These are phyloP conservation scores for Cephonodes hylas DNA, from an alignment of 2,888 invertebrate species.

Conservation along the genomic window DNA sequence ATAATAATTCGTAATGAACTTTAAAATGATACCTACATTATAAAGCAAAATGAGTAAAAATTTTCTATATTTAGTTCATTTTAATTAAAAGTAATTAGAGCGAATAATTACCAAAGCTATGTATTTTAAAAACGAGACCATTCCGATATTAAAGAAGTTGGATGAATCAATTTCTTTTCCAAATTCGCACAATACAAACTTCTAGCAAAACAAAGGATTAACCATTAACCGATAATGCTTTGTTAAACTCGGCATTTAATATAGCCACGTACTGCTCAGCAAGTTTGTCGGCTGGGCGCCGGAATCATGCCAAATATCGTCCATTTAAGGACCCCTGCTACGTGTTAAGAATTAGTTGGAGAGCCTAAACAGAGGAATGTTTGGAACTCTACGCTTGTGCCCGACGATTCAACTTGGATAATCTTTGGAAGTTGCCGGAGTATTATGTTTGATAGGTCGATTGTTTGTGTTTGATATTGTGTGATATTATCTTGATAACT, in stretches of 20 bases:
- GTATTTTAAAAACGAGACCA: too few relatives aligned
- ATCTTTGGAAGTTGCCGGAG: background rate
- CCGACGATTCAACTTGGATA: background rate
- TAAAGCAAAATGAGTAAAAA: too few relatives aligned
- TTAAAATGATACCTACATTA: too few relatives aligned
- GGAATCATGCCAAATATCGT: conserved; percentile 25
- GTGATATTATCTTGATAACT: too few relatives aligned
- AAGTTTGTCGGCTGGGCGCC: background rate
- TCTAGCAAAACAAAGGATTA: background rate
- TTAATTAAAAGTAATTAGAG: too few relatives aligned
- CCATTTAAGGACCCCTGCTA: conserved; percentile 22
- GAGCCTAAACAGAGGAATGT: background rate
- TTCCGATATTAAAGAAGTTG: too few relatives aligned
- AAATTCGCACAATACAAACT: background rate
- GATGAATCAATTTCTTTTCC: too few relatives aligned
- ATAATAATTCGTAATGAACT: too few relatives aligned
- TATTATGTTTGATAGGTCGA: background rate
- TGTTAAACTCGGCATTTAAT: background rate
- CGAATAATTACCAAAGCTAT: too few relatives aligned
- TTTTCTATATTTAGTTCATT: too few relatives aligned
- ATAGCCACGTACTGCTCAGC: conserved; percentile 5
- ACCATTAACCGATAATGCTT: background rate
- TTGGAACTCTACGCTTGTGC: background rate
- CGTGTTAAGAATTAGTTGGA: conserved; percentile 25
- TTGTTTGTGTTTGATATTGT: background rate